Conservation (phyloP, 2,113 vertebrate species). For the Apteryx mantelli region DNA sequence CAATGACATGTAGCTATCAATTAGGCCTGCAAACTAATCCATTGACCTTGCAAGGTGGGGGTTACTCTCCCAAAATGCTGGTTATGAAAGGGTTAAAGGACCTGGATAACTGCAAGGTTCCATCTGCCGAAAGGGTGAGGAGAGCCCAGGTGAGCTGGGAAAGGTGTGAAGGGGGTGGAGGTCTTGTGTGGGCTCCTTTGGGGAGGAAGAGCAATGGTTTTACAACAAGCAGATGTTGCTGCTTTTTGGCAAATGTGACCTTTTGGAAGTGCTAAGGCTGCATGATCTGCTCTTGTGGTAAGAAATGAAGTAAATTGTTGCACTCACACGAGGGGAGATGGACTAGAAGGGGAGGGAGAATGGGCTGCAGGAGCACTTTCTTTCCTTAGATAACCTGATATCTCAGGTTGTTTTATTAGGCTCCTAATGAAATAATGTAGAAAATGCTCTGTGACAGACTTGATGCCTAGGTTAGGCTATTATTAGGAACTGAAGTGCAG, state of each 20-base stretch:
- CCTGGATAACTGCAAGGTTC: background rate
- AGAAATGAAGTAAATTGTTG: background rate
- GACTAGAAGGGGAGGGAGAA: background rate
- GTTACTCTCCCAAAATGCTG: background rate
- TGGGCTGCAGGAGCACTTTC: background rate
- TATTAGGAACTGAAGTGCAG: background rate
- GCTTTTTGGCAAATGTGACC: background rate
- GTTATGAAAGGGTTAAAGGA: background rate
- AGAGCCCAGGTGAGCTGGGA: background rate
- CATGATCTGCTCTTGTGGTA: background rate
- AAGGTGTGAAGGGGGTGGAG: accelerated
- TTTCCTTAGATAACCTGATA: background rate
- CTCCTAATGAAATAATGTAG: background rate
- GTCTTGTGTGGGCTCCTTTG: background rate
- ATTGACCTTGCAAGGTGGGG: background rate
- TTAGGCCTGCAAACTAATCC: background rate
- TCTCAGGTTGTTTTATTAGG: background rate
- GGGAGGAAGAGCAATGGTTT: background rate
- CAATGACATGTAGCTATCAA: background rate
- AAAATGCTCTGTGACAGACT: background rate
- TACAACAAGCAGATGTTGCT: background rate
- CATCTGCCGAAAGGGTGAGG: background rate
- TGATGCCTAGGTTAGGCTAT: background rate
- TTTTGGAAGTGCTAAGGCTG: background rate
- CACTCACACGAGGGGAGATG: background rate